A percentile compares a stretch with the other conserved stretches of the same genome.
Conservation (phyloP, 2,113 vertebrate genomes). For the human region DNA sequence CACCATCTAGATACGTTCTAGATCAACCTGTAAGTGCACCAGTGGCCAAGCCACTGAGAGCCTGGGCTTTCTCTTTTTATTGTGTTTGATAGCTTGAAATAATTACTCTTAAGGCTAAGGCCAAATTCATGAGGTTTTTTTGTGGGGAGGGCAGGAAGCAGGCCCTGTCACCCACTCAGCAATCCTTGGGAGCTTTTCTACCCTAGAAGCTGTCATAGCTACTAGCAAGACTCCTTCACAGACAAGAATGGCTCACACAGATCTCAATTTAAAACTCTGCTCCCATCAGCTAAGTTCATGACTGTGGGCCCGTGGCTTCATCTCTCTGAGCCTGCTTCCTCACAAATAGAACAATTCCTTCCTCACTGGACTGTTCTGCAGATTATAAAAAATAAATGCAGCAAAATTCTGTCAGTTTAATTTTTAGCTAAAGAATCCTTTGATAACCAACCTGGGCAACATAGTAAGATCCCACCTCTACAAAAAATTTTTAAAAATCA, state of each 20-base stretch:
- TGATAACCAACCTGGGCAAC: not conserved
- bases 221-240: not conserved
- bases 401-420: not conserved
- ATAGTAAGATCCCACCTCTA: no score
- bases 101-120: not conserved
- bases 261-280: not conserved
- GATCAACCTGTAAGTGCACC: not conserved
- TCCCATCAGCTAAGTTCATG: constrained; percentile 12
- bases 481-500: no score
- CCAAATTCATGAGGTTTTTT: not conserved
- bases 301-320: not conserved
- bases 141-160: not conserved
- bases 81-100: not conserved
- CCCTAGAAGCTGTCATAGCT: not conserved
- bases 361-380: not conserved
- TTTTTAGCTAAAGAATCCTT: constrained; percentile 30
- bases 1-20: not conserved
- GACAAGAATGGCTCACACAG: not conserved
- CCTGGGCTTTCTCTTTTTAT: not conserved
- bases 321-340: not conserved
- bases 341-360: not conserved
- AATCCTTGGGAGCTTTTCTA: not conserved
- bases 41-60: not conserved
- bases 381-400: constrained; percentile 14
- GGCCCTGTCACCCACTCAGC: not conserved